Evolutionary conservation across 1,140 invertebrate species (phyloP).

Genomic region (Papilio polytes): DNA sequence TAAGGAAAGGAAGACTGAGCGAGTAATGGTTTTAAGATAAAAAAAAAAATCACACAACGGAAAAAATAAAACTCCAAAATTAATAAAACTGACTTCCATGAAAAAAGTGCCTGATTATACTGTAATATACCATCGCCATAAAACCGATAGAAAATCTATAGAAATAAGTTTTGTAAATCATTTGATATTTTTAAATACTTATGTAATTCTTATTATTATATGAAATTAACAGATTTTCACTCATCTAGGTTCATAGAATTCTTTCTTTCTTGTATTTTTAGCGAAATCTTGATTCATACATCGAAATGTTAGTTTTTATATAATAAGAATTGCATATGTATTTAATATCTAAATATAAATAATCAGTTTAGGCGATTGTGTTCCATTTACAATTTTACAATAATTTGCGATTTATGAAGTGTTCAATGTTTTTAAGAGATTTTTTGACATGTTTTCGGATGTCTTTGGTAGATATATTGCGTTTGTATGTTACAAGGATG

Average conservation of each 20-base stretch:
- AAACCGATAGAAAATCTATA: conserved; percentile 29
- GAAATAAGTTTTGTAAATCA: conserved; percentile 11
- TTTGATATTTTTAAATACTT: not conserved
- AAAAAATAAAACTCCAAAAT: not conserved
- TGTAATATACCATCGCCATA: conserved; percentile 16
- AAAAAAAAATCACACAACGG: not conserved
- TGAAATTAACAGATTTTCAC: not conserved
- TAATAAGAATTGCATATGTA: conserved; percentile 16
- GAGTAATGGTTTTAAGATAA: not conserved
- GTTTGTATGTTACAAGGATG: not conserved
- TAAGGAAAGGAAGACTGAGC: conserved; percentile 78
- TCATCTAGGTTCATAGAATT: not conserved
- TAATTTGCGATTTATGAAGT: conserved; percentile 9
- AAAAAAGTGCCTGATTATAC: conserved; percentile 37
- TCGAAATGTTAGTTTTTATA: conserved; percentile 1
- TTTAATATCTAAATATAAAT: not conserved
- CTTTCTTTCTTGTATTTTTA: not conserved
- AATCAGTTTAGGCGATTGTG: not conserved
- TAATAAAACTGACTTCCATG: conserved; percentile 16
- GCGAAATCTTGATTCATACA: not conserved
- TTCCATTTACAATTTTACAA: conserved; percentile 27
- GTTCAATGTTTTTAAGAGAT: conserved; percentile 15
- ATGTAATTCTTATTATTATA: conserved; percentile 14
- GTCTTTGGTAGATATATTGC: not conserved
- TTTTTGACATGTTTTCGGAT: not conserved